Evolutionary conservation across 1,140 invertebrate genomes (phyloP).

Genomic region (Neodiprion fabricii): DNA sequence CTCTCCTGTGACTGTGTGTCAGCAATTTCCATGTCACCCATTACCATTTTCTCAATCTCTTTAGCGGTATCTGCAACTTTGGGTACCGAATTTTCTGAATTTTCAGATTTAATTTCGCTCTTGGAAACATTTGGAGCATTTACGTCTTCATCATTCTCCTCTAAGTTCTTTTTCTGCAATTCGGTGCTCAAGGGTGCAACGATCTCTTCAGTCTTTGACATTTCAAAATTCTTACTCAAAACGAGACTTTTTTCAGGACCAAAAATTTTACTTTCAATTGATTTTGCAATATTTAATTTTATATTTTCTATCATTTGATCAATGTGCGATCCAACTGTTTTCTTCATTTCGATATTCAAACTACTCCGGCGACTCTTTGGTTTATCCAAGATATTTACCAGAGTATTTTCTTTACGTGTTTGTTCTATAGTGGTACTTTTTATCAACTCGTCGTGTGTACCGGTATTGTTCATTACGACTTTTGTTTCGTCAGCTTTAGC

Average conservation of each 20-base stretch:
- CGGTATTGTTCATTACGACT: slow-evolving; percentile 14
- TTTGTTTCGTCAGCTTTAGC: slow-evolving; percentile 27
- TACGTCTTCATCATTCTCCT: slow-evolving; percentile 44
- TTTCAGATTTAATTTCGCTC: slow-evolving; percentile 43
- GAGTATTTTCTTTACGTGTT: slow-evolving; percentile 44
- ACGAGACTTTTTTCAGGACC: slow-evolving; percentile 44
- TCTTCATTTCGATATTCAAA: slow-evolving; percentile 55
- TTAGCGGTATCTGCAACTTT: slow-evolving; percentile 62
- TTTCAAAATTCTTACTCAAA: slow-evolving; percentile 49
- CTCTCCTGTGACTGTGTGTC: slow-evolving; percentile 23
- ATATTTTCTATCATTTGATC: slow-evolving; percentile 59
- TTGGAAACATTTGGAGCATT: slow-evolving; percentile 40
- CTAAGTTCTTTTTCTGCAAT: slow-evolving; percentile 47
- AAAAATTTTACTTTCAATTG: slow-evolving; percentile 54
- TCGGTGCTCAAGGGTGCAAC: slow-evolving; percentile 51
- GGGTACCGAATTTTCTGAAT: slow-evolving; percentile 53
- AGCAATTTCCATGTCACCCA: slow-evolving; percentile 52
- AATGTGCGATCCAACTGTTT: slow-evolving; percentile 49
- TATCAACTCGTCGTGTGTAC: slow-evolving; percentile 30
- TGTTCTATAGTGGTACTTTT: slow-evolving; percentile 36
- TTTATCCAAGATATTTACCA: slow-evolving; percentile 43
- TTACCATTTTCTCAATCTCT: slow-evolving; percentile 63
- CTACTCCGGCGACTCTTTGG: slow-evolving; percentile 50
- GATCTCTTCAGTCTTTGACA: slow-evolving; percentile 54
- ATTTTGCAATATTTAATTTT: slow-evolving; percentile 54